Conservation (phyloP, 2,888 invertebrate species). For the Acrobasis repandana region DNA sequence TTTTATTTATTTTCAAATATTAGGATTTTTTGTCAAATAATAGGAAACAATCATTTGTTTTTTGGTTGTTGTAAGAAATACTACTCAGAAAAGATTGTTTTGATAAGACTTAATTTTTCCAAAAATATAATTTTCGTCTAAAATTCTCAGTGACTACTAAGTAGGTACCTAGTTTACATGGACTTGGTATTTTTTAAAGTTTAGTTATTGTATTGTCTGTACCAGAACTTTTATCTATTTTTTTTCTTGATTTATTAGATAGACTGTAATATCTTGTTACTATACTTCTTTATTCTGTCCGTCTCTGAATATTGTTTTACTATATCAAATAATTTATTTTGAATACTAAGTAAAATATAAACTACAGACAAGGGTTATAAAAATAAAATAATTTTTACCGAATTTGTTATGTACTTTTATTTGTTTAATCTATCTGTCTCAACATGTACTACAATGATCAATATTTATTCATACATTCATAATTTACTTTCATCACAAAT, state of each 20-base stretch:
- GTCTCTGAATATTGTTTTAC: no score
- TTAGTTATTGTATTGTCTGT: no score
- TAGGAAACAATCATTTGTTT: not conserved
- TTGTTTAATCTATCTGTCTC: constrained; percentile 68
- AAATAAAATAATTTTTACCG: constrained; percentile 64
- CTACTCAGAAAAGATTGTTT: no score
- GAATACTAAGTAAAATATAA: not conserved
- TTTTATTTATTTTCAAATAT: constrained; percentile 19
- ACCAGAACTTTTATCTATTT: no score
- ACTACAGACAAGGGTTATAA: not conserved
- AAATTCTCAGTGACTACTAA: not conserved
- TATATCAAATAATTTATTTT: not conserved
- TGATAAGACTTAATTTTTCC: not conserved
- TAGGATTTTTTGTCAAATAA: no score
- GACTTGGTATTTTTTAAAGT: no score
- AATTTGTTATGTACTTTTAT: constrained; percentile 75
- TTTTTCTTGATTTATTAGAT: no score
- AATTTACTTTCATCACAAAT: constrained; percentile 72
- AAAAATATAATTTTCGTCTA: constrained; percentile 1
- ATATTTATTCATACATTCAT: constrained; percentile 60
- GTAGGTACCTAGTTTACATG: no score
- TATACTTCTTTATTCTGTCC: no score
- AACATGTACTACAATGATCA: constrained; percentile 73
- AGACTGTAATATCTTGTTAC: no score
- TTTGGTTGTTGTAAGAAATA: not conserved